Evolutionary conservation across 2,797 vertebrate genomes (phyloP).

Genomic region (Siniperca undulata): DNA sequence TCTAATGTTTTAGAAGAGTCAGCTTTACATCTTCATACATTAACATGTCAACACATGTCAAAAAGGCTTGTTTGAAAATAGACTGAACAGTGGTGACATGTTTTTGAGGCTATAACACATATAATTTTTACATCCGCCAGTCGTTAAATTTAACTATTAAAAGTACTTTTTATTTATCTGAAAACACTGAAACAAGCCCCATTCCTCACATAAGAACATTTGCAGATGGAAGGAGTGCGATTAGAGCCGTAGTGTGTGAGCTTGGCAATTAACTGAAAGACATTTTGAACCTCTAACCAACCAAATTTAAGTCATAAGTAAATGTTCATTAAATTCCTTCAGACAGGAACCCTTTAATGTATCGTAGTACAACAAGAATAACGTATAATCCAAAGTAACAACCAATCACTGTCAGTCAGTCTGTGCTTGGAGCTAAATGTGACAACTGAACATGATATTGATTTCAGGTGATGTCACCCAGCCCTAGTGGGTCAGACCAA

Average conservation of each 20-base stretch:
- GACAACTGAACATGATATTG: too few species aligned
- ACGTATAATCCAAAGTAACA: slow-evolving; percentile 26
- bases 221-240: not conserved
- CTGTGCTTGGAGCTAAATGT: too few species aligned
- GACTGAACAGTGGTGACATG: not conserved
- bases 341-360: slow-evolving; percentile 11
- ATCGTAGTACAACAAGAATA: slow-evolving; percentile 9
- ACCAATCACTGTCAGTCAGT: not conserved
- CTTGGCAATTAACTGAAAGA: slow-evolving; percentile 12
- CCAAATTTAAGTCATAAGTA: slow-evolving; percentile 26
- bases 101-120: slow-evolving; percentile 1
- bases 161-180: not conserved
- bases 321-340: slow-evolving; percentile 8
- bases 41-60: slow-evolving; percentile 8
- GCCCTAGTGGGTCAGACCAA: too few species aligned
- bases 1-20: not conserved
- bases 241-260: not conserved
- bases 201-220: not conserved
- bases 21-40: not conserved
- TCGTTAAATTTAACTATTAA: slow-evolving; percentile 17
- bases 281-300: slow-evolving; percentile 5
- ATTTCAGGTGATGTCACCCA: too few species aligned
- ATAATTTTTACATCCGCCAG: not conserved
- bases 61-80: slow-evolving; percentile 13
- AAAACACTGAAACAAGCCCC: slow-evolving; percentile 1